Evolutionary conservation across 2,113 vertebrate species (phyloP), one percentile per base, ranked within the genome.

Genomic region (Leucosticte australis): DNA sequence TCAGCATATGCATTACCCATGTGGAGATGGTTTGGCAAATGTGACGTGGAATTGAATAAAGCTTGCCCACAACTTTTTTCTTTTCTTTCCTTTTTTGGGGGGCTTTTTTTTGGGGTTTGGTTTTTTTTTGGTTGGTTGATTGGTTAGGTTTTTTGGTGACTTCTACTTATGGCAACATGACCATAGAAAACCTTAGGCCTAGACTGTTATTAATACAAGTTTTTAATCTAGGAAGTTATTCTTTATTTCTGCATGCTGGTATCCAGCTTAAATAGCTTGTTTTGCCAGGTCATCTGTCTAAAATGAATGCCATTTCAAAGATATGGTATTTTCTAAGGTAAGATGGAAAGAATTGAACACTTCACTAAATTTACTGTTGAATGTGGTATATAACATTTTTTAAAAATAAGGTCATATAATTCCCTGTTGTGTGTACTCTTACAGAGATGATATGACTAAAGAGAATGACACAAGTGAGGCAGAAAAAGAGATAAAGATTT

Each of bases 11-110:
- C 65, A 83, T 92, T 85, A 90, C 35, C 77, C 91, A 91, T 85
- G 62, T 69, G 70, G 70, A 94, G 65, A 53, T 87, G 55, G 55
- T 95, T 95, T 95, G 89, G 84, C 81, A 84, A 92, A 53, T 64
- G 41, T 41, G 68, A 62, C 41, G 26, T 73, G 77, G 83, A 95
- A 91, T 89, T 75, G 78, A 53, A 95, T 69, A 37, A 89, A 84
- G 8, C 42, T 89, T 85, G 89, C 49, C 64, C 50, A 33, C 11
- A 73, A 57, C 19, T 56, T 90, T 65, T 83, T 55, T n/a, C 2
- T 33, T 60, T 75, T 9, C 5, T 39, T 60, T 21, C 15, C 4
- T n/a, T 44, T n/a, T 11, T 42, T 3, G 18, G 15, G 27, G 21
- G 31, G 10, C 14, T 15, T 53, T 31, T 46, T 31, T 9, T 11